Evolutionary conservation across 2,888 invertebrate species (phyloP).

Genomic region (Glyphotaelius pellucidus): DNA sequence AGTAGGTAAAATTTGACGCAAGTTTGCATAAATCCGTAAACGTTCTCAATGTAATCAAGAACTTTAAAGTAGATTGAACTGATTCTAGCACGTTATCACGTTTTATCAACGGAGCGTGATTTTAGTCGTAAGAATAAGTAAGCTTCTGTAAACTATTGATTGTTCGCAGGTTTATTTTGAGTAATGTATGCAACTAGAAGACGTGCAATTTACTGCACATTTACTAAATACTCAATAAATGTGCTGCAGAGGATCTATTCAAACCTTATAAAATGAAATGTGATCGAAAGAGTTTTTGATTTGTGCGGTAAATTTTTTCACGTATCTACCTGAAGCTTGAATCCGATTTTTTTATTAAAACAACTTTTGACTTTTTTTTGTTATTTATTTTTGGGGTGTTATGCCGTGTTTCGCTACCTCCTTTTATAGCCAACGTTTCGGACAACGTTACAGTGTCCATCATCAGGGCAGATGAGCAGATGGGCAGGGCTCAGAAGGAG

Average conservation of each 20-base stretch:
- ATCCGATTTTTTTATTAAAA: no score
- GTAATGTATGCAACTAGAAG: neutral
- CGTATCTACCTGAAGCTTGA: no score
- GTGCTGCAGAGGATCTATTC: neutral
- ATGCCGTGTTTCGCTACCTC: no score
- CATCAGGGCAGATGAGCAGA: no score
- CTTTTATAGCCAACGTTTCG: no score
- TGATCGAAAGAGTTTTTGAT: neutral
- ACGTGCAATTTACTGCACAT: neutral
- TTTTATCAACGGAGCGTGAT: slow-evolving; percentile 10
- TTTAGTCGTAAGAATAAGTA: neutral
- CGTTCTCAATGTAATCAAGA: neutral
- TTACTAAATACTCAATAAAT: neutral
- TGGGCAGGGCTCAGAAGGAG: no score
- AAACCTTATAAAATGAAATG: neutral
- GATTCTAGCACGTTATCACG: neutral
- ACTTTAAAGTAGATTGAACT: neutral
- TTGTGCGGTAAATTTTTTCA: neutral
- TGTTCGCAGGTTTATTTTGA: neutral
- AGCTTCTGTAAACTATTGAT: neutral
- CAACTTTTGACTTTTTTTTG: no score
- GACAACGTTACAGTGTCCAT: no score
- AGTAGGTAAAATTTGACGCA: neutral
- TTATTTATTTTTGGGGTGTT: no score
- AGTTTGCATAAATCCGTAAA: neutral